phyloP scores from a whole-genome alignment of 2,797 vertebrate species.

The Brachyalestes nurse region DNA sequence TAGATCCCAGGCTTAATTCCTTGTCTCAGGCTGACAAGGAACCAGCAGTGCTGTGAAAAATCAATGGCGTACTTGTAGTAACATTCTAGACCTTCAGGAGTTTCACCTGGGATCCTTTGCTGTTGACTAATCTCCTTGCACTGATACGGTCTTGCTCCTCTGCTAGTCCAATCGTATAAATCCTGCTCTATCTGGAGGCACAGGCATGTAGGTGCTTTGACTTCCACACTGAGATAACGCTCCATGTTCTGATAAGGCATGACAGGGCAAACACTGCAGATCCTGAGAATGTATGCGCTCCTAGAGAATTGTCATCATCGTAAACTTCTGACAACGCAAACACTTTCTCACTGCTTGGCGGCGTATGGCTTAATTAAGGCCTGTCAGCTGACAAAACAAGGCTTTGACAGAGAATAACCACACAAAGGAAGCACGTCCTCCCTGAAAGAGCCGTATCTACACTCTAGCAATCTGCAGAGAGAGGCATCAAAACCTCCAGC shows the following conservation, averaged over 20 bases:
- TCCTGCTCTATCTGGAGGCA: conserved; percentile 32
- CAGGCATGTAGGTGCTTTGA: conserved; percentile 29
- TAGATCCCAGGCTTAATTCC: neutral
- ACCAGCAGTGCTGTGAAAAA: neutral
- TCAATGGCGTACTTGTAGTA: conserved; percentile 6
- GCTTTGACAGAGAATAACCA: conserved; percentile 24
- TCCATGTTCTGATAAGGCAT: conserved; percentile 30
- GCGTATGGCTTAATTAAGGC: conserved; percentile 23
- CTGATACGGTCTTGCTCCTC: conserved; percentile 20
- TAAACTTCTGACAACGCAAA: conserved; percentile 17
- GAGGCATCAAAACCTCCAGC: conserved; percentile 18
- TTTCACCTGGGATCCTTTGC: conserved; percentile 1
- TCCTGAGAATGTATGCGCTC: conserved; percentile 14
- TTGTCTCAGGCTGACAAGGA: neutral
- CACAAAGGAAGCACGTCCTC: conserved; percentile 7
- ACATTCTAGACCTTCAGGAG: neutral
- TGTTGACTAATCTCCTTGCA: conserved; percentile 19
- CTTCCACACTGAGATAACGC: conserved; percentile 22
- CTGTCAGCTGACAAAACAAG: conserved; percentile 33
- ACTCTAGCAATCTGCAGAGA: conserved; percentile 15
- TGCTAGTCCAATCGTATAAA: conserved; percentile 17
- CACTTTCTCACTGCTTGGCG: conserved; percentile 21
- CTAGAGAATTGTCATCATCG: neutral
- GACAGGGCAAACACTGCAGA: conserved; percentile 32
- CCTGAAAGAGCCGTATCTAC: neutral